Evolutionary conservation across 2,797 vertebrate species (phyloP).

Genomic region (Hoplostethus mediterraneus): DNA sequence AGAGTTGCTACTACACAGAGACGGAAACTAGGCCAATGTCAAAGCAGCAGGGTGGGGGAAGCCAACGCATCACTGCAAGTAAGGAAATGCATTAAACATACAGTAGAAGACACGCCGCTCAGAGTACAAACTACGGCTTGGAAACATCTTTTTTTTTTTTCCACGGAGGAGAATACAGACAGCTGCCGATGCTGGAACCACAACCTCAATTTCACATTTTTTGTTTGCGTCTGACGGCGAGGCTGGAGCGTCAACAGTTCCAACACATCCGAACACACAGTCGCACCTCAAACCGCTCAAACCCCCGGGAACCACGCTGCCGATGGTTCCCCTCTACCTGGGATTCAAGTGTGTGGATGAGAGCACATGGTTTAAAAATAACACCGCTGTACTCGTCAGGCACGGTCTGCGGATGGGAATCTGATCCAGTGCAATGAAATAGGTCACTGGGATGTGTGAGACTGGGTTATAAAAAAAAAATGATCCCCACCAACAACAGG

Average conservation of each 20-base stretch:
- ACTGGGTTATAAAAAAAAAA: slow-evolving; percentile 35
- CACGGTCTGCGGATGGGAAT: slow-evolving; percentile 53
- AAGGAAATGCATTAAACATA: slow-evolving; percentile 22
- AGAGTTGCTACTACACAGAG: slow-evolving; percentile 40
- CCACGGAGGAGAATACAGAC: slow-evolving; percentile 22
- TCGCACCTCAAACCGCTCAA: slow-evolving; percentile 18
- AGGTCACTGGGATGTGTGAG: slow-evolving; percentile 58
- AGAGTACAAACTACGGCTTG: slow-evolving; percentile 36
- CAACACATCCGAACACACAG: slow-evolving; percentile 19
- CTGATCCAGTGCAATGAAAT: slow-evolving; percentile 56
- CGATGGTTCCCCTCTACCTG: background rate
- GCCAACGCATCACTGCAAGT: slow-evolving; percentile 21
- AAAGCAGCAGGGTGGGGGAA: slow-evolving; percentile 46
- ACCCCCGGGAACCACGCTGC: slow-evolving; percentile 1
- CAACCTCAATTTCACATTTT: slow-evolving; percentile 37
- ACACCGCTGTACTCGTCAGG: slow-evolving; percentile 54
- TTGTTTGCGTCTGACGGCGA: slow-evolving; percentile 21
- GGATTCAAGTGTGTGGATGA: slow-evolving; percentile 31
- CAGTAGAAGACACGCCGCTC: background rate
- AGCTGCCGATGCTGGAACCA: slow-evolving; percentile 31
- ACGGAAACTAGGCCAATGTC: slow-evolving; percentile 71
- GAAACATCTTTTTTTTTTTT: slow-evolving; percentile 34
- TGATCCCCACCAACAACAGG: slow-evolving; percentile 8
- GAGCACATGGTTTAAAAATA: slow-evolving; percentile 56
- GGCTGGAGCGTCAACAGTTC: slow-evolving; percentile 17